phyloP scores from a whole-genome alignment of 2,797 vertebrate genomes.

The Sebastes hubbsi region DNA sequence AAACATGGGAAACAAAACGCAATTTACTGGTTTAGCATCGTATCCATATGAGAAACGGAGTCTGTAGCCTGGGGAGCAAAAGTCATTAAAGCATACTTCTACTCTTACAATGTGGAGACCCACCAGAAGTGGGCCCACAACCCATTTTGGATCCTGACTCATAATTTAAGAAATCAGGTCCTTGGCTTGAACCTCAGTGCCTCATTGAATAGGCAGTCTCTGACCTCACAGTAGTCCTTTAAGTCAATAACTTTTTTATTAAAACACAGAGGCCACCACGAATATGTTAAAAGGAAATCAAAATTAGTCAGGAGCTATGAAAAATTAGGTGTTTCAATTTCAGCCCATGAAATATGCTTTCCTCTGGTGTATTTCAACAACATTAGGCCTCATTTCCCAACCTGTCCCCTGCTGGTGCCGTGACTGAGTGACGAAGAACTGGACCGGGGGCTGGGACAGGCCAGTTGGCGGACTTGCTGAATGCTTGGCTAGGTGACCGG shows the following conservation, averaged over 20 bases:
- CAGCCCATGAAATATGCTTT: slow-evolving; percentile 55
- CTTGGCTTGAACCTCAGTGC: slow-evolving; percentile 48
- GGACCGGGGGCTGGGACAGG: slow-evolving; percentile 20
- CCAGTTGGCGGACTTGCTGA: slow-evolving; percentile 30
- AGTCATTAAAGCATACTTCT: slow-evolving; percentile 57
- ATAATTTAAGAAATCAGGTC: slow-evolving; percentile 51
- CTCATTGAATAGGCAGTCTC: slow-evolving; percentile 31
- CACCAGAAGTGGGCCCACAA: slow-evolving; percentile 47
- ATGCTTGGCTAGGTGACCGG: slow-evolving; percentile 24
- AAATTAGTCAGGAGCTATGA: slow-evolving; percentile 64
- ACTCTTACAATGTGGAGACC: slow-evolving; percentile 43
- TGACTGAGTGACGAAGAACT: slow-evolving; percentile 48
- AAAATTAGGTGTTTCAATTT: slow-evolving; percentile 63
- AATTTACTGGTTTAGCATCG: slow-evolving; percentile 8
- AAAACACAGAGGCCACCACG: slow-evolving; percentile 48
- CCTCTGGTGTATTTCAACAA: slow-evolving; percentile 61
- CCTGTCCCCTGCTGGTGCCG: slow-evolving; percentile 37
- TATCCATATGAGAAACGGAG: slow-evolving; percentile 23
- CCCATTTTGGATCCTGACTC: slow-evolving; percentile 45
- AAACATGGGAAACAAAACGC: slow-evolving; percentile 9
- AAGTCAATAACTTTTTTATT: slow-evolving; percentile 61
- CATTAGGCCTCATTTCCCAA: slow-evolving; percentile 59
- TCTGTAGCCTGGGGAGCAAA: slow-evolving; percentile 37
- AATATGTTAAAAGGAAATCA: slow-evolving; percentile 59
- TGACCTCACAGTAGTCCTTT: slow-evolving; percentile 58